Percentiles rank a stretch among this genome's conserved stretches.
Conservation (phyloP, 2,888 invertebrate species). For the Steinernema carpocapsae region DNA sequence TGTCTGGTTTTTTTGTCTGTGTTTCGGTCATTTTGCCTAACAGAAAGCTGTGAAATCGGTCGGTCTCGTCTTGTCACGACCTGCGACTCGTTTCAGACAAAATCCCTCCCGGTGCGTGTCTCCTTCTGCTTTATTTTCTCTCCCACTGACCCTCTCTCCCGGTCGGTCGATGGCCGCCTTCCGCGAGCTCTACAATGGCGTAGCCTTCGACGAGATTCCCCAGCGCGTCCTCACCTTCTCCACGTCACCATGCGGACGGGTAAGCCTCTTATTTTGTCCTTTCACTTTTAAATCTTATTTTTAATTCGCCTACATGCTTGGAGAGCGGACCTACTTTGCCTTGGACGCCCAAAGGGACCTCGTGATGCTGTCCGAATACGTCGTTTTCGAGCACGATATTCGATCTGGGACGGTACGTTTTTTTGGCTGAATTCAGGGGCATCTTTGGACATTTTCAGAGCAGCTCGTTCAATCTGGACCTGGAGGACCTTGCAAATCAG, state of each 20-base stretch:
- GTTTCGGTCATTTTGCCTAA: no score
- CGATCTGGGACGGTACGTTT: neutral
- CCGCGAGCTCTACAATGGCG: slow-evolving; percentile 22
- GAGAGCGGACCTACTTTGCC: neutral
- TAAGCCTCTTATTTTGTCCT: neutral
- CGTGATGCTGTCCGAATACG: neutral
- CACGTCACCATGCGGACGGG: neutral
- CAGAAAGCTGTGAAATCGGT: no score
- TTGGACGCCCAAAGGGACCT: neutral
- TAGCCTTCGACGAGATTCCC: neutral
- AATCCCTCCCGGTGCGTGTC: no score
- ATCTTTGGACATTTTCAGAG: neutral
- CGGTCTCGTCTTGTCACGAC: no score
- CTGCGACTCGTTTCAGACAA: no score
- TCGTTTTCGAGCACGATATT: slow-evolving; percentile 3
- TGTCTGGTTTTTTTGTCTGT: no score
- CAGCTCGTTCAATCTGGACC: neutral
- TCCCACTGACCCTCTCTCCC: no score
- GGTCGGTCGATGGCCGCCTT: slow-evolving; percentile 11
- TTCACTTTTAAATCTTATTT: neutral
- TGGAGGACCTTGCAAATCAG: neutral
- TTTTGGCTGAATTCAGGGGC: neutral
- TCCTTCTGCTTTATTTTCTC: no score
- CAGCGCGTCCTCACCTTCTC: neutral
- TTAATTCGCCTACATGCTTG: slow-evolving; percentile 16